Evolutionary conservation across 2,113 vertebrate genomes (phyloP).

Genomic region (Scomber colias): DNA sequence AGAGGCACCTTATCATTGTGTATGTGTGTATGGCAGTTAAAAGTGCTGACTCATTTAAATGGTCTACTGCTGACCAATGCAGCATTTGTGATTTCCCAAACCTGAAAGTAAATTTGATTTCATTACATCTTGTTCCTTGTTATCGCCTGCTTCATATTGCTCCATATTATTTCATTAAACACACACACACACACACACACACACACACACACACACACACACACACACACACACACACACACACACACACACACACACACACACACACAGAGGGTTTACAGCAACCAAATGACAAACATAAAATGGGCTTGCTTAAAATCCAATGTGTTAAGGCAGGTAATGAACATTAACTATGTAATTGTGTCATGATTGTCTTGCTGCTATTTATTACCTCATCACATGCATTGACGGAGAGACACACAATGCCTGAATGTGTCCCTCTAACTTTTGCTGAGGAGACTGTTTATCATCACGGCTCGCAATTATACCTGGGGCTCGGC

Average conservation of each 20-base stretch:
- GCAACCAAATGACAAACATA: constrained; percentile 23
- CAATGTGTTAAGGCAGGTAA: constrained; percentile 51
- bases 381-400: constrained; percentile 71
- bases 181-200: constrained; percentile 27
- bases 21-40: not conserved
- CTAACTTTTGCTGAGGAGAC: constrained; percentile 66
- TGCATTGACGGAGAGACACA: constrained; percentile 43
- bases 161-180: constrained; percentile 57
- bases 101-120: constrained; percentile 6
- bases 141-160: constrained; percentile 5
- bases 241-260: not conserved
- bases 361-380: constrained; percentile 70
- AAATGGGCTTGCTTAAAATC: constrained; percentile 51
- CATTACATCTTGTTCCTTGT: constrained; percentile 11
- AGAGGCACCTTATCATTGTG: not conserved
- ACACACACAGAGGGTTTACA: constrained; percentile 50
- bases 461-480: constrained; percentile 70
- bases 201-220: not conserved
- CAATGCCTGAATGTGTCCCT: constrained; percentile 50
- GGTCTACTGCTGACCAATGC: not conserved
- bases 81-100: not conserved
- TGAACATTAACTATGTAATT: constrained; percentile 67
- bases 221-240: too few relatives aligned
- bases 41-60: not conserved
- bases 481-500: constrained; percentile 65